A percentile compares a stretch with the other conserved stretches of the same genome.
Conservation (phyloP, 2,797 vertebrate genomes). For the Mormyrops attenuatus region DNA sequence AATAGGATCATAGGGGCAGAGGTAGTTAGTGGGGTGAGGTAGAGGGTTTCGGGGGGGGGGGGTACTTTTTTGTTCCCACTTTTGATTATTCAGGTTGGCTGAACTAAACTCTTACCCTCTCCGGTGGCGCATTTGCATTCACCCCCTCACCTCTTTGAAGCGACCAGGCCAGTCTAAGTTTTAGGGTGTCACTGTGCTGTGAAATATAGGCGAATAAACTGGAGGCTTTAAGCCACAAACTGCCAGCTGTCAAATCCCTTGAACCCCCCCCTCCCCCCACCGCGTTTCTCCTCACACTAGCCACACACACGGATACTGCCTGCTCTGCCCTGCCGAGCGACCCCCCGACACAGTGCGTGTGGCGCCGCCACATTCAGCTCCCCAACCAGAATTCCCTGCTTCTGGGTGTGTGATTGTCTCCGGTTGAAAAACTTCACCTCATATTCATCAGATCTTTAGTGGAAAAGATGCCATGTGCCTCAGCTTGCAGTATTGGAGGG, state of each 20-base stretch:
- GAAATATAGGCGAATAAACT: constrained; percentile 72
- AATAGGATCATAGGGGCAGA: constrained; percentile 40
- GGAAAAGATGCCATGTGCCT: neutral
- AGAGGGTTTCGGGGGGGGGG: constrained; percentile 39
- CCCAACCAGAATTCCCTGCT: neutral
- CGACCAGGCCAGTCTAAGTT: constrained; percentile 67
- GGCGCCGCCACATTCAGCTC: neutral
- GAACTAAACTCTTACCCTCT: constrained; percentile 80
- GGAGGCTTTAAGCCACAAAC: constrained; percentile 65
- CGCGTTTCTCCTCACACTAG: constrained; percentile 40
- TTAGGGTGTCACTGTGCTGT: constrained; percentile 73
- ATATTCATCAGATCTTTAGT: neutral
- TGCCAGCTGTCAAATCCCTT: constrained; percentile 34
- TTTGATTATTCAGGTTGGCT: constrained; percentile 92
- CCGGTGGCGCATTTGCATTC: constrained; percentile 76
- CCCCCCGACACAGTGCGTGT: neutral
- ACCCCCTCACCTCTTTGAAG: constrained; percentile 53
- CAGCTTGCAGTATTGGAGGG: neutral
- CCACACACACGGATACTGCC: constrained; percentile 21
- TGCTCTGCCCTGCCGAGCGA: neutral
- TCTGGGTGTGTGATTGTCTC: neutral
- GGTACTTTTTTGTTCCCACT: constrained; percentile 72
- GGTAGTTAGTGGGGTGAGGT: constrained; percentile 17
- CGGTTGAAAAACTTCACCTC: neutral
- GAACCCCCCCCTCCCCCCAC: constrained; percentile 40